A percentile compares a stretch with the other conserved stretches of the same genome.
These are phyloP conservation scores for Campoletis sonorensis DNA, from an alignment of 1,140 invertebrate species.

Conservation along the genomic window DNA sequence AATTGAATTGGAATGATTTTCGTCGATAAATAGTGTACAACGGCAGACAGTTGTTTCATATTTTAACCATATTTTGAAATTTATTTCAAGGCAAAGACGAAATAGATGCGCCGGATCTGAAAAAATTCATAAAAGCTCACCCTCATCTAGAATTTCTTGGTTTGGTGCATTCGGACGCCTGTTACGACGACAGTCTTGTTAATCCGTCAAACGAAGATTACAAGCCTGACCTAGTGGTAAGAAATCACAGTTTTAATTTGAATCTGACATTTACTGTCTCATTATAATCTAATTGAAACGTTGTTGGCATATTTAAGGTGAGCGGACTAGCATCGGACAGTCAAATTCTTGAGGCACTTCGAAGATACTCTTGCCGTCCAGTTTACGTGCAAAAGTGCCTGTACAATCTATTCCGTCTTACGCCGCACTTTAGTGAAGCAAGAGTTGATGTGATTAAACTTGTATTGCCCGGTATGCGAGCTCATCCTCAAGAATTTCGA, in stretches of 20 bases:
- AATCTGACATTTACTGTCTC: constrained; percentile 47
- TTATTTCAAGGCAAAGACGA: constrained; percentile 76
- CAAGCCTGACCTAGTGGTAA: constrained; percentile 74
- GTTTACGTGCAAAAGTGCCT: constrained; percentile 85
- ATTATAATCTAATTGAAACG: constrained; percentile 43
- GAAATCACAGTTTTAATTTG: constrained; percentile 14
- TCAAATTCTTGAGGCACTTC: constrained; percentile 82
- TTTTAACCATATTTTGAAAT: not conserved
- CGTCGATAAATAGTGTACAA: too few species aligned
- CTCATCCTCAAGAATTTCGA: constrained; percentile 81
- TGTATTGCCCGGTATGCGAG: constrained; percentile 84
- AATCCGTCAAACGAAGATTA: constrained; percentile 75
- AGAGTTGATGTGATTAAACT: constrained; percentile 84
- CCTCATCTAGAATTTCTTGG: constrained; percentile 80
- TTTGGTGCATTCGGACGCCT: constrained; percentile 80
- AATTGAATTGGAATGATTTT: not conserved
- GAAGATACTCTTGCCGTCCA: constrained; percentile 80
- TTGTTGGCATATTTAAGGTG: constrained; percentile 71
- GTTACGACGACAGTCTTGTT: constrained; percentile 79
- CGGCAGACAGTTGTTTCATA: not conserved
- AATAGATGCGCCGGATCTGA: constrained; percentile 77
- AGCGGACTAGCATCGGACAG: constrained; percentile 81
- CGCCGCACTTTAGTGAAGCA: constrained; percentile 78
- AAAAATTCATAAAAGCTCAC: constrained; percentile 76
- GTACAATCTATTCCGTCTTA: constrained; percentile 84